Evolutionary conservation across 2,888 invertebrate species (phyloP).

Genomic region (Perdita meconis): DNA sequence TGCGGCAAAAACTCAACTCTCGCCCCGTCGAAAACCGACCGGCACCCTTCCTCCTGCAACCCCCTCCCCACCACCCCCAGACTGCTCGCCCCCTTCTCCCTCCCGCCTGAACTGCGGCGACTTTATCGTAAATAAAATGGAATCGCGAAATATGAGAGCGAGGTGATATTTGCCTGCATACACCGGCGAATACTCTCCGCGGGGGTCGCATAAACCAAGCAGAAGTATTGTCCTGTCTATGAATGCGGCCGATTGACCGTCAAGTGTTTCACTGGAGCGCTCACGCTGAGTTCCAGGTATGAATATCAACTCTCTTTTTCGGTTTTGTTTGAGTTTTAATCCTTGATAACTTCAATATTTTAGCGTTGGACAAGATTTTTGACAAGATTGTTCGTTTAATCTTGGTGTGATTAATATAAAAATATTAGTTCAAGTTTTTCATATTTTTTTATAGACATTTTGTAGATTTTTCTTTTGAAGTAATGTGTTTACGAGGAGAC

Average conservation of each 20-base stretch:
- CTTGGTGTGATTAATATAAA: too few species aligned
- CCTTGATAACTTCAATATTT: too few species aligned
- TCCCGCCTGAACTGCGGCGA: constrained; percentile 40
- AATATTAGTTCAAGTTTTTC: too few species aligned
- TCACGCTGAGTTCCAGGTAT: not conserved
- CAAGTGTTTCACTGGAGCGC: constrained; percentile 30
- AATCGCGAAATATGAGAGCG: constrained; percentile 66
- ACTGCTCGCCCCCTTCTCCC: not conserved
- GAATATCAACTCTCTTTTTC: not conserved
- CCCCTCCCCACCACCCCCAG: too few species aligned
- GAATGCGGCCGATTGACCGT: constrained; percentile 57
- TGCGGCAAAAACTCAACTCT: constrained; percentile 70
- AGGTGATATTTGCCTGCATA: constrained; percentile 61
- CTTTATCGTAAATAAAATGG: constrained; percentile 75
- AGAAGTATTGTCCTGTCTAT: constrained; percentile 67
- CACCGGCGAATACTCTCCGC: constrained; percentile 54
- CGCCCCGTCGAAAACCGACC: constrained; percentile 67
- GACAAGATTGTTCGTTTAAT: too few species aligned
- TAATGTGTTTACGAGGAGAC: too few species aligned
- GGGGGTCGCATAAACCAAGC: constrained; percentile 61
- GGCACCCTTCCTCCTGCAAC: constrained; percentile 3
- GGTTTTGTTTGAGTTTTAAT: too few species aligned
- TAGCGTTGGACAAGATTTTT: too few species aligned
- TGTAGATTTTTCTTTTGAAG: too few species aligned
- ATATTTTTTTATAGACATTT: too few species aligned